A percentile compares a stretch with the other conserved stretches of the same genome.
phyloP scores from a whole-genome alignment of 2,113 vertebrate genomes.

The Lanius ludovicianus region DNA sequence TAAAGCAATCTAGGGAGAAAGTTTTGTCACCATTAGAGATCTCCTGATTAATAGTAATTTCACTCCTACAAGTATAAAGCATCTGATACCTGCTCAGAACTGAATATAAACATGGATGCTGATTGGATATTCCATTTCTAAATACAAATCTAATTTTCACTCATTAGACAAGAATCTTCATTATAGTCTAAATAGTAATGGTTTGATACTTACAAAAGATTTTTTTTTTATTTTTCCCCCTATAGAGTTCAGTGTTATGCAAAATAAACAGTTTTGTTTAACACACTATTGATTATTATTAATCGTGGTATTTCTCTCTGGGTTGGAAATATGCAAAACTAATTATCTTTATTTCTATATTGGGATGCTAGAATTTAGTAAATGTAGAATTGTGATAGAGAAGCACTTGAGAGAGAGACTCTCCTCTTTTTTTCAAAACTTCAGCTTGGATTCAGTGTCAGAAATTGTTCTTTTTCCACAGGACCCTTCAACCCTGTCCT shows the following conservation, averaged over 20 bases:
- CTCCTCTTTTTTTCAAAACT: not conserved
- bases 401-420: not conserved
- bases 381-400: not conserved
- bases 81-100: not conserved
- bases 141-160: not conserved
- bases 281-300: not conserved
- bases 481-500: not conserved
- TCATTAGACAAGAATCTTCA: not conserved
- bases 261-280: not conserved
- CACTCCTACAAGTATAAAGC: not conserved
- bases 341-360: not conserved
- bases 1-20: not conserved
- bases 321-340: not conserved
- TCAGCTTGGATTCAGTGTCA: not conserved
- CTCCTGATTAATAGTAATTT: not conserved
- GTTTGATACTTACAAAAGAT: not conserved
- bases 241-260: not conserved
- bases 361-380: not conserved
- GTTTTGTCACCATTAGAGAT: not conserved
- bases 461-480: not conserved
- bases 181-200: not conserved
- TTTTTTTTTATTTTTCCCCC: fast-evolving
- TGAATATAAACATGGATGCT: not conserved
- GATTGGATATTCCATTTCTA: not conserved
- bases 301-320: not conserved